Conservation (phyloP, 2,888 invertebrate genomes). For the Eupeodes luniger region DNA sequence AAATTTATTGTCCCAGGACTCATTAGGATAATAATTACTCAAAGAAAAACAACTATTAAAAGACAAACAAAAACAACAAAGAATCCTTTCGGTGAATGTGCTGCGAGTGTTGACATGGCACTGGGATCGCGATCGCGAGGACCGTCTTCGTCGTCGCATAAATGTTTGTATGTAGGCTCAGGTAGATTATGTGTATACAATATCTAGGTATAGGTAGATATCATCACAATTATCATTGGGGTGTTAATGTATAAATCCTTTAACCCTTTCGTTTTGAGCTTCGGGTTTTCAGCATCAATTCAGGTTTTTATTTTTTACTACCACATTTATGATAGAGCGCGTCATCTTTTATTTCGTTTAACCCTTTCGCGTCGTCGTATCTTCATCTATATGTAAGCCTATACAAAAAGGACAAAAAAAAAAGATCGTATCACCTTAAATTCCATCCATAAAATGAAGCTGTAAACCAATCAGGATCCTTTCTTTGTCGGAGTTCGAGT, state of each 20-base stretch:
- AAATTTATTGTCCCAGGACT: conserved; percentile 52
- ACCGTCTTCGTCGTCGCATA: not conserved
- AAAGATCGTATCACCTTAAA: conserved; percentile 60
- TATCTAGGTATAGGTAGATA: conserved; percentile 4
- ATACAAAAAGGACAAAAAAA: conserved; percentile 22
- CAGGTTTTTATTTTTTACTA: conserved; percentile 31
- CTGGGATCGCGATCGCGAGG: not conserved
- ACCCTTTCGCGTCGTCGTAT: conserved; percentile 67
- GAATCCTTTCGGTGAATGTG: not conserved
- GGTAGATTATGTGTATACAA: not conserved
- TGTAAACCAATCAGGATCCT: conserved; percentile 73
- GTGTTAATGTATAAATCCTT: conserved; percentile 59
- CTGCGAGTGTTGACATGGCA: not conserved
- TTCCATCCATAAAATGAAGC: conserved; percentile 54
- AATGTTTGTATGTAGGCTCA: not conserved
- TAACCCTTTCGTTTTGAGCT: conserved; percentile 64
- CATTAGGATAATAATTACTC: conserved; percentile 71
- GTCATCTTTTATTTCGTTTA: conserved; percentile 57
- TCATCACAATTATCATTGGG: conserved; percentile 58
- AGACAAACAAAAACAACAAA: conserved; percentile 4
- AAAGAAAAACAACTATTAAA: conserved; percentile 54
- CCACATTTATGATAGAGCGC: conserved; percentile 58
- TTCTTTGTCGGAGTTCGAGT: conserved; percentile 51
- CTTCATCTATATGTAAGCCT: conserved; percentile 27
- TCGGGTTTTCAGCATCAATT: not conserved